Percentiles rank a stretch among this genome's conserved stretches.
These are phyloP conservation scores for Ommatoiulus sabulosus DNA, from an alignment of 2,888 invertebrate genomes.

Conservation along the genomic window DNA sequence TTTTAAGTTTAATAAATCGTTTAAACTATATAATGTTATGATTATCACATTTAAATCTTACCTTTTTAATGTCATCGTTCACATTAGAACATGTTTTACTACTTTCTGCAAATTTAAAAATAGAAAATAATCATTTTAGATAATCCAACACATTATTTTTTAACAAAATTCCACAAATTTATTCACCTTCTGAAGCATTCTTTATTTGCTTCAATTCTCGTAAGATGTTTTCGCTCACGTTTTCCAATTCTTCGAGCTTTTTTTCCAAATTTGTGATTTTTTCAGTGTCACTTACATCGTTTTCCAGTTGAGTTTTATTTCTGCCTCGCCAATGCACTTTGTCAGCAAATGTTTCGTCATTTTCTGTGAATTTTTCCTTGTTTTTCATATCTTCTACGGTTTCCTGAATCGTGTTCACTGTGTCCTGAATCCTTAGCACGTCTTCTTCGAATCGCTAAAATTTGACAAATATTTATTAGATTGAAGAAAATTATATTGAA, in stretches of 20 bases:
- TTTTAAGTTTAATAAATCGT: no score
- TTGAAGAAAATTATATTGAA: no score
- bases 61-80: no score
- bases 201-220: neutral
- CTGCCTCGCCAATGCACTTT: neutral
- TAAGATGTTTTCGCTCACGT: neutral
- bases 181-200: neutral
- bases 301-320: neutral
- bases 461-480: neutral
- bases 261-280: neutral
- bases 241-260: neutral
- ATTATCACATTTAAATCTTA: no score
- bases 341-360: neutral
- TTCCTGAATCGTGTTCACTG: neutral
- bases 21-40: no score
- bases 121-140: no score
- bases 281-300: neutral
- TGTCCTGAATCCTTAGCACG: neutral
- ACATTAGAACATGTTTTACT: no score
- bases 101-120: no score
- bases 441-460: constrained; percentile 12
- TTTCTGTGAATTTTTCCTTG: neutral
- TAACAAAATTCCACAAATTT: neutral
- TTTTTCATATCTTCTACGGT: neutral
- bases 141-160: no score